phyloP scores from a whole-genome alignment of 2,888 invertebrate species.

The Ditylenchus weischeri region DNA sequence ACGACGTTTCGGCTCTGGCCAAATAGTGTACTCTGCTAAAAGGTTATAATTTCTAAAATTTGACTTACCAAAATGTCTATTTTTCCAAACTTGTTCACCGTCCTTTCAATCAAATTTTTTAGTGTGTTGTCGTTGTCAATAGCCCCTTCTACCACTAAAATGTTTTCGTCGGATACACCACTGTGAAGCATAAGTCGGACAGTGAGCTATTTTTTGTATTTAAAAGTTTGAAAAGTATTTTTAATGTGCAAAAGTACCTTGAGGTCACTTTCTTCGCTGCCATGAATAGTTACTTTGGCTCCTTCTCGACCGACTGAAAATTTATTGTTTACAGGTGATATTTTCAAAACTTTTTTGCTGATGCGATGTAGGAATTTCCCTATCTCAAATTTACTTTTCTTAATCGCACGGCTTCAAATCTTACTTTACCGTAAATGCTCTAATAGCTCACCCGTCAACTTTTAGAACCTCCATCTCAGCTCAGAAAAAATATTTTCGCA shows the following conservation, averaged over 20 bases:
- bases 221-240: not conserved
- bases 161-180: conserved; percentile 20
- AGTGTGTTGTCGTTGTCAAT: conserved; percentile 25
- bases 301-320: conserved; percentile 25
- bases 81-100: conserved; percentile 17
- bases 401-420: no score
- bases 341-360: no score
- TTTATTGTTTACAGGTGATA: no score
- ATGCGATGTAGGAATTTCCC: no score
- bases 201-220: conserved; percentile 13
- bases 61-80: conserved; percentile 20
- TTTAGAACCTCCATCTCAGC: no score
- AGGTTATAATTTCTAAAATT: not conserved
- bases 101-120: conserved; percentile 23
- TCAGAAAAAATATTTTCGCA: no score
- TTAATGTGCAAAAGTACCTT: conserved; percentile 6
- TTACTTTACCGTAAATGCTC: no score
- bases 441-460: no score
- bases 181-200: conserved; percentile 14
- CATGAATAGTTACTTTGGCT: conserved; percentile 26
- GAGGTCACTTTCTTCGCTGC: conserved; percentile 21
- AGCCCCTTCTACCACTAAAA: conserved; percentile 24
- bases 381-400: no score
- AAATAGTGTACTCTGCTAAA: no score
- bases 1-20: no score